Conservation (phyloP, 2,113 vertebrate genomes). For the Eptesicus fuscus region DNA sequence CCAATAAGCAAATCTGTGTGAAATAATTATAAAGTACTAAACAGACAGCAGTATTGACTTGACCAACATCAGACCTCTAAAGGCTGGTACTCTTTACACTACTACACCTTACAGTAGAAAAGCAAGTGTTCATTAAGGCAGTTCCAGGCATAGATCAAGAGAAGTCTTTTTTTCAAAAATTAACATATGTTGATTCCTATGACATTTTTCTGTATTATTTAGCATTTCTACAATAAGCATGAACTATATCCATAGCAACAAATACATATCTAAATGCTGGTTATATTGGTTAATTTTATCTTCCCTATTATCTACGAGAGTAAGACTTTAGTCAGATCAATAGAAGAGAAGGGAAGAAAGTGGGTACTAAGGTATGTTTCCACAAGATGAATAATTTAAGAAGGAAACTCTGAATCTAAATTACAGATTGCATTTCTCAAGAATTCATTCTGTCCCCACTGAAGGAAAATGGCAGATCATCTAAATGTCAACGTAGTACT, state of each 20-base stretch:
- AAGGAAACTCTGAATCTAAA: conserved; percentile 21
- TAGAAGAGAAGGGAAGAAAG: not conserved
- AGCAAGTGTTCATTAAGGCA: not conserved
- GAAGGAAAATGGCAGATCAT: conserved; percentile 1
- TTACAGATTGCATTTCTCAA: conserved; percentile 45
- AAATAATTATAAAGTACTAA: not conserved
- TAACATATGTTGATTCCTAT: not conserved
- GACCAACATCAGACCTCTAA: not conserved
- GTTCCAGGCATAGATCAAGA: not conserved
- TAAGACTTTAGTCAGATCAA: not conserved
- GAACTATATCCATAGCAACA: not conserved
- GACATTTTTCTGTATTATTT: not conserved
- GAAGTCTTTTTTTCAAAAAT: not conserved
- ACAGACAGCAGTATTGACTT: not conserved
- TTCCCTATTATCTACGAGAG: not conserved
- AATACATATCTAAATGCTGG: not conserved
- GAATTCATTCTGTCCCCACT: not conserved
- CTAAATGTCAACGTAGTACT: conserved; percentile 5
- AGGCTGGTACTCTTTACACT: not conserved
- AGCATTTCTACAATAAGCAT: not conserved
- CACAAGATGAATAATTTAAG: conserved; percentile 36
- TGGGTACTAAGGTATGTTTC: not conserved
- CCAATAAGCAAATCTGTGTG: not conserved
- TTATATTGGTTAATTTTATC: not conserved
- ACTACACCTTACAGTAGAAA: not conserved